Evolutionary conservation across 2,888 invertebrate genomes (phyloP).

Genomic region (Glaucopsyche alexis): DNA sequence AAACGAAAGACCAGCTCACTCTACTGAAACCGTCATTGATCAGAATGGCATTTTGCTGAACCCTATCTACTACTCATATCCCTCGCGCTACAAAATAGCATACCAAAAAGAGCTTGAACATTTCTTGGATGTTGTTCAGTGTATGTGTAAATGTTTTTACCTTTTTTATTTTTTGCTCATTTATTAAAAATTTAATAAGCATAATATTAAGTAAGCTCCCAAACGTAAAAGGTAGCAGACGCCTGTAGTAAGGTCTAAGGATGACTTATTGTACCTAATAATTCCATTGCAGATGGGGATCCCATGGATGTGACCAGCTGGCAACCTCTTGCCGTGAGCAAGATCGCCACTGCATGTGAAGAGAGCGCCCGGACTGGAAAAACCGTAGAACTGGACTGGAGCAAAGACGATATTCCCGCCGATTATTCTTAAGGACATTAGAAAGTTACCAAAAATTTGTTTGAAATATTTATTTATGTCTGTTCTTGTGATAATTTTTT

Average conservation of each 20-base stretch:
- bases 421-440: conserved; percentile 54
- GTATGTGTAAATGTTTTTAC: conserved; percentile 48
- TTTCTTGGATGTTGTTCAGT: conserved; percentile 78
- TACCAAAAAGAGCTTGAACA: conserved; percentile 81
- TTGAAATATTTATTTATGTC: no score
- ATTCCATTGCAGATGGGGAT: conserved; percentile 58
- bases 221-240: no score
- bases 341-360: conserved; percentile 80
- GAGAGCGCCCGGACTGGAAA: conserved; percentile 76
- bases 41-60: conserved; percentile 60
- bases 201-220: no score
- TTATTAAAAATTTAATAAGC: no score
- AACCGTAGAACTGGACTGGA: conserved; percentile 75
- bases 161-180: no score
- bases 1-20: conserved; percentile 75
- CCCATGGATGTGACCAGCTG: conserved; percentile 64
- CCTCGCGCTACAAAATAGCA: conserved; percentile 77
- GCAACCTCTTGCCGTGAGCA: conserved; percentile 78
- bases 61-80: conserved; percentile 82
- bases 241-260: no score
- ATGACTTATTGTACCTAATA: no score
- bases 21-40: conserved; percentile 61
- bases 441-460: no score
- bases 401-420: conserved; percentile 61
- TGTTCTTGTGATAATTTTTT: no score